Conservation (phyloP, 2,113 vertebrate genomes). For the Herpetotheres cachinnans region DNA sequence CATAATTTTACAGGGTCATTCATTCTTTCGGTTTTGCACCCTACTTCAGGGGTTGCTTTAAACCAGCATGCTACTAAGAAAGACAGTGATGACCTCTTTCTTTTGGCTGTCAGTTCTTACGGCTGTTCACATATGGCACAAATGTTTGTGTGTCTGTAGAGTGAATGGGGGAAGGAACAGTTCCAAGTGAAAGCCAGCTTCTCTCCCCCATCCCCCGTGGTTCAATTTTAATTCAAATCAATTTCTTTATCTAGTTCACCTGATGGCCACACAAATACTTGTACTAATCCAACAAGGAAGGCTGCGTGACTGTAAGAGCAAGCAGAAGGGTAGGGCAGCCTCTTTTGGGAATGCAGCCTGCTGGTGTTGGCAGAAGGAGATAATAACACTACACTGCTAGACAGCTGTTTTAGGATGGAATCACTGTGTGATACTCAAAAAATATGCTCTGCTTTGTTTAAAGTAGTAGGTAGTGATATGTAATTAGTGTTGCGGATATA, state of each 20-base stretch:
- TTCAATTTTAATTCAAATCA: not conserved
- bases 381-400: not conserved
- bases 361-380: not conserved
- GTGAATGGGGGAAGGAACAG: not conserved
- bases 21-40: not conserved
- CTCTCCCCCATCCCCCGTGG: not conserved
- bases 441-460: not conserved
- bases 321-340: not conserved
- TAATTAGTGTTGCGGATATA: not conserved
- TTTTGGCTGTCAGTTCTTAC: not conserved
- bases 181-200: not conserved
- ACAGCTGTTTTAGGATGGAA: not conserved
- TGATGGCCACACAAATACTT: not conserved
- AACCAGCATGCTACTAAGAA: not conserved
- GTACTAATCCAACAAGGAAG: not conserved
- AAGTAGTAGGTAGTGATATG: not conserved
- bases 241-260: constrained; percentile 1
- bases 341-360: not conserved
- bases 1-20: not conserved
- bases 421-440: not conserved
- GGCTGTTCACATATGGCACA: not conserved
- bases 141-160: not conserved
- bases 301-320: not conserved
- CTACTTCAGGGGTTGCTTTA: not conserved
- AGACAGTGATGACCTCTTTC: not conserved